These are phyloP conservation scores for Ginglymostoma cirratum DNA, from an alignment of 2,113 vertebrate species.

Conservation along the genomic window DNA sequence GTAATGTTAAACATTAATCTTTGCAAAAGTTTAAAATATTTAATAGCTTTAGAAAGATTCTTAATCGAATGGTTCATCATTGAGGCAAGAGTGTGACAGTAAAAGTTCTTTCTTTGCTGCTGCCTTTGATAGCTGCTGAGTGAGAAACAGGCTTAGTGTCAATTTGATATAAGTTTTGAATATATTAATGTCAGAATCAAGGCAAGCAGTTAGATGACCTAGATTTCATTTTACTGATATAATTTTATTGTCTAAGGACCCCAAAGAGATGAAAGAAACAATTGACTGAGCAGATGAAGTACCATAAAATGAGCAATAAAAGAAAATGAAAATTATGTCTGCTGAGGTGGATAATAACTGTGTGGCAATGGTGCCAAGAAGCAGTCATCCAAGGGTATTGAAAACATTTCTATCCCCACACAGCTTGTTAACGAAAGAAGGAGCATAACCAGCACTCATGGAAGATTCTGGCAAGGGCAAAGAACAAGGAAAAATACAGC, in stretches of 20 bases:
- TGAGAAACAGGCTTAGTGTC: background rate
- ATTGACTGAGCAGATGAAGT: background rate
- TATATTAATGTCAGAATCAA: background rate
- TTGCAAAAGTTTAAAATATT: background rate
- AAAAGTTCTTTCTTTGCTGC: background rate
- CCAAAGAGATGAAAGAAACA: background rate
- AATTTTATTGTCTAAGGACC: slow-evolving; percentile 16
- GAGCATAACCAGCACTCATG: background rate
- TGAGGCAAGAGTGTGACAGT: background rate
- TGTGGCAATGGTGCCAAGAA: background rate
- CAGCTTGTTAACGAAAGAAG: background rate
- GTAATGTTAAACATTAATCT: background rate
- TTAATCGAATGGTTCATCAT: background rate
- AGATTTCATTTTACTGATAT: slow-evolving; percentile 24
- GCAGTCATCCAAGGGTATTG: background rate
- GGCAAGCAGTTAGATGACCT: slow-evolving; percentile 2
- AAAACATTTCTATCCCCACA: slow-evolving; percentile 22
- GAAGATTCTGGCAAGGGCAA: background rate
- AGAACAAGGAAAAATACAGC: too few relatives aligned
- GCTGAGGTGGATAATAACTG: background rate
- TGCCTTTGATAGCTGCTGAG: background rate
- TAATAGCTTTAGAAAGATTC: background rate
- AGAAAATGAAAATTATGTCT: background rate
- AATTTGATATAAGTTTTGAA: slow-evolving; percentile 6
- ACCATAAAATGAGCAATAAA: slow-evolving; percentile 10